Percentiles rank a stretch among this genome's conserved stretches.
phyloP scores from a whole-genome alignment of 2,888 invertebrate species.

The Aleiodes testaceus region DNA sequence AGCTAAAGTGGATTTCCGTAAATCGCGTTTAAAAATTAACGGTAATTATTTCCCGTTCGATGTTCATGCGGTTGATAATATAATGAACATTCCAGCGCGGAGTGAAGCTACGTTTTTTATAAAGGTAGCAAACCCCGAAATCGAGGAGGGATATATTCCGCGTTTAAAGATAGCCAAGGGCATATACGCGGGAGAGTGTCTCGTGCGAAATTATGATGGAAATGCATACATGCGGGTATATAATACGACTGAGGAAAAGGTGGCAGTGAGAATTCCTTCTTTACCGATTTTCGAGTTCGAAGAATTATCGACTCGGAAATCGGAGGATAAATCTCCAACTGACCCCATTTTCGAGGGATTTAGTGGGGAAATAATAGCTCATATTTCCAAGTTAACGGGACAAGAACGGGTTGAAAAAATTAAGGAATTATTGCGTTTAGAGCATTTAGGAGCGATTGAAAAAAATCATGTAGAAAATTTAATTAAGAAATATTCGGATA shows the following conservation, averaged over 20 bases:
- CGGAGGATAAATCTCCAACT: neutral
- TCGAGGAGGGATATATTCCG: slow-evolving; percentile 7
- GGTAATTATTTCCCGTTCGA: slow-evolving; percentile 1
- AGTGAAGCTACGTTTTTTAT: slow-evolving; percentile 4
- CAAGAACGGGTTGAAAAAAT: neutral
- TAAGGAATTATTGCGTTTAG: neutral
- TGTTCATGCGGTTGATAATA: neutral
- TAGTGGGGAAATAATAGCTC: neutral
- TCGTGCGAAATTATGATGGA: neutral
- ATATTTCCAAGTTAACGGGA: neutral
- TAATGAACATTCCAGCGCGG: neutral
- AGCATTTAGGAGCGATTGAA: neutral
- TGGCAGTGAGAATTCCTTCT: neutral
- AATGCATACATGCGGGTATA: slow-evolving; percentile 2
- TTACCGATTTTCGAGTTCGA: neutral
- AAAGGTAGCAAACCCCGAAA: neutral
- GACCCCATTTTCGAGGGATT: neutral
- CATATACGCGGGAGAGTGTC: neutral
- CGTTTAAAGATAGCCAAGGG: slow-evolving; percentile 10
- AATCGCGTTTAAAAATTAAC: neutral
- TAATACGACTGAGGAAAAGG: slow-evolving; percentile 5
- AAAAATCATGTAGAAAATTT: neutral
- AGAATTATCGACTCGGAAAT: too few species aligned
- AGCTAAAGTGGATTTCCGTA: neutral
- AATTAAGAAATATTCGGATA: slow-evolving; percentile 8